These are phyloP conservation scores for Harmothoe impar DNA, from an alignment of 2,888 invertebrate genomes.

Conservation along the genomic window DNA sequence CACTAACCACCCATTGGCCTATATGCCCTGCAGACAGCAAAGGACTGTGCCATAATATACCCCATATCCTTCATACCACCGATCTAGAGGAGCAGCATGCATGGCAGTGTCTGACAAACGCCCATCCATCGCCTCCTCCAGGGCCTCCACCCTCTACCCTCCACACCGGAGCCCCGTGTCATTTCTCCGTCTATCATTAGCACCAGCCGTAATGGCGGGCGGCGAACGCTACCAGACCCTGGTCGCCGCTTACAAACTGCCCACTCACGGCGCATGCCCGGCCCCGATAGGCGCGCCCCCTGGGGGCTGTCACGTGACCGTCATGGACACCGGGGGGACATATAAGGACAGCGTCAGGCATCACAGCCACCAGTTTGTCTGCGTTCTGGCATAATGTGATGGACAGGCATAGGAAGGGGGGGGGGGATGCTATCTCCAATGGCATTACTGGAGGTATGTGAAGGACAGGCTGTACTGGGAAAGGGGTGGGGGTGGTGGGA, in stretches of 20 bases:
- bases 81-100: not conserved
- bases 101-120: slow-evolving; percentile 37
- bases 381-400: not conserved
- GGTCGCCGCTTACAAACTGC: slow-evolving; percentile 43
- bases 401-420: not conserved
- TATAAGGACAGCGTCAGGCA: not conserved
- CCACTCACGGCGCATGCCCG: slow-evolving; percentile 54
- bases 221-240: slow-evolving; percentile 37
- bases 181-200: slow-evolving; percentile 53
- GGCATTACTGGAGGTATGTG: too few species aligned
- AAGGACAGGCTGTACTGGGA: too few species aligned
- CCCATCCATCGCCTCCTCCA: not conserved
- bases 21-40: not conserved
- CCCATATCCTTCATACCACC: not conserved
- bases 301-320: slow-evolving; percentile 28
- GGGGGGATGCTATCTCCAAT: not conserved
- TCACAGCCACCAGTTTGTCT: not conserved
- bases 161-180: slow-evolving; percentile 41
- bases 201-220: slow-evolving; percentile 30
- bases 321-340: slow-evolving; percentile 36
- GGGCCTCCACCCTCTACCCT: slow-evolving; percentile 5
- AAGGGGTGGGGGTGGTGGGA: not conserved
- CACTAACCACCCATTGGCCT: not conserved
- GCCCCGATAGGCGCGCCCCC: slow-evolving; percentile 33
- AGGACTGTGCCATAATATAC: not conserved